Base-by-base conservation (phyloP, 2,113 vertebrate genomes). In the Oxyura jamaicensis region DNA sequence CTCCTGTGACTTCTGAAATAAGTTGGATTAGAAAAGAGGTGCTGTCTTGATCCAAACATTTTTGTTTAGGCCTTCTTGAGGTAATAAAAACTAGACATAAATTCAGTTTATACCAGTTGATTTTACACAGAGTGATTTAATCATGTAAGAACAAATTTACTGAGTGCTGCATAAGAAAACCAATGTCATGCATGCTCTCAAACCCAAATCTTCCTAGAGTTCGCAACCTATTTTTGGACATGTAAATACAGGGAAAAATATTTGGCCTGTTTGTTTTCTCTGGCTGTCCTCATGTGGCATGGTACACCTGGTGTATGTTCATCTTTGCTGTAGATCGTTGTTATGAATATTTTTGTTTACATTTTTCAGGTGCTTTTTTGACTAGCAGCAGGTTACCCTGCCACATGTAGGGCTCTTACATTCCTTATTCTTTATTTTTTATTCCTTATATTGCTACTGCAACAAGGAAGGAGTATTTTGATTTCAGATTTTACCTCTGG, bases 401-500 rank as follows among this genome's bases (percentile, higher is more conserved):
- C 35, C 72, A 68, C n/a, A 3, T 8, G 17, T 29, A 75, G 67
- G 35, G 39, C 28, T 76, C 33, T 2, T 26, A 19, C 69, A 83
- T 65, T 94, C n/a, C 59, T 87, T 8, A 1, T 80, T 48, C 46
- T 48, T 22, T 48, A 48, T 48, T 48, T 48, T 21, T 48, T 73
- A 80, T 67, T 94, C n/a, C 59, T 87, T 8, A 1, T 80, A 52
- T 85, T 90, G 75, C 63, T 92, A 41, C 79, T 76, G 62, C 78
- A 78, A 67, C 29, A 48, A 77, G n/a, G 46, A 75, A 55, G 7
- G 11, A 86, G 21, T 66, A 10, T 58, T 48, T 59, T 75, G 73
- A 94, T 93, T 66, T 67, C 78, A 92, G 60, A 42, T 65, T 80
- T 90, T 91, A 21, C 60, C 73, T 89, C 69, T 92, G 77, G 74